Percentiles rank a stretch among this genome's conserved stretches.
Conservation (phyloP, 2,888 invertebrate species). For the Drosophila diplacantha region DNA sequence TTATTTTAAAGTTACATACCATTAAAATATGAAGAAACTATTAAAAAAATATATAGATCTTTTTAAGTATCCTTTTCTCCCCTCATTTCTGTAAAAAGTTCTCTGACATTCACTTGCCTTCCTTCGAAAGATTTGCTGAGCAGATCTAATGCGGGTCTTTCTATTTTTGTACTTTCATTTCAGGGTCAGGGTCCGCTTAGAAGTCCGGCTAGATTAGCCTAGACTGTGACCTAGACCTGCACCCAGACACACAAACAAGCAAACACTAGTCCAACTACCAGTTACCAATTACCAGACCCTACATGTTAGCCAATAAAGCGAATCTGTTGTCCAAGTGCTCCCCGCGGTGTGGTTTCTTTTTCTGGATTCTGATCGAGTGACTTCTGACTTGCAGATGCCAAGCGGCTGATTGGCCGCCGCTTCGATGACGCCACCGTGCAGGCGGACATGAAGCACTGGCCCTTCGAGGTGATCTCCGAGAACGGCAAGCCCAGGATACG, state of each 20-base stretch:
- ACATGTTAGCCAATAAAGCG: conserved; percentile 59
- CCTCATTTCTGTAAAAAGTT: conserved; percentile 1
- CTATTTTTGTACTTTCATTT: conserved; percentile 65
- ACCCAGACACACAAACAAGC: conserved; percentile 23
- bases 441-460: conserved; percentile 96
- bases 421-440: conserved; percentile 94
- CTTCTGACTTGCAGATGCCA: conserved; percentile 83
- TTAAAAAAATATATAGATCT: too few species aligned
- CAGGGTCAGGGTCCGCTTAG: conserved; percentile 65
- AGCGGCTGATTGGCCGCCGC: conserved; percentile 95
- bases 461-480: conserved; percentile 91
- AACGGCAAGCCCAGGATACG: conserved; percentile 89
- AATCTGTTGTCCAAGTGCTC: conserved; percentile 28
- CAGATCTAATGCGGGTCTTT: conserved; percentile 52
- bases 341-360: conserved; percentile 25
- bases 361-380: conserved; percentile 30
- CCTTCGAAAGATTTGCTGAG: conserved; percentile 29
- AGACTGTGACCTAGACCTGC: conserved; percentile 38
- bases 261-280: conserved; percentile 22
- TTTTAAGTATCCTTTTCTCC: background rate
- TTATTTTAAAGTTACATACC: background rate
- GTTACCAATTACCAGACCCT: conserved; percentile 3
- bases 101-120: background rate
- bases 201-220: conserved; percentile 43
- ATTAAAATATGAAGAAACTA: background rate